Evolutionary conservation across 1,140 invertebrate species (phyloP), one percentile per base, ranked within the genome.

Genomic region (Sarcophaga bullata): DNA sequence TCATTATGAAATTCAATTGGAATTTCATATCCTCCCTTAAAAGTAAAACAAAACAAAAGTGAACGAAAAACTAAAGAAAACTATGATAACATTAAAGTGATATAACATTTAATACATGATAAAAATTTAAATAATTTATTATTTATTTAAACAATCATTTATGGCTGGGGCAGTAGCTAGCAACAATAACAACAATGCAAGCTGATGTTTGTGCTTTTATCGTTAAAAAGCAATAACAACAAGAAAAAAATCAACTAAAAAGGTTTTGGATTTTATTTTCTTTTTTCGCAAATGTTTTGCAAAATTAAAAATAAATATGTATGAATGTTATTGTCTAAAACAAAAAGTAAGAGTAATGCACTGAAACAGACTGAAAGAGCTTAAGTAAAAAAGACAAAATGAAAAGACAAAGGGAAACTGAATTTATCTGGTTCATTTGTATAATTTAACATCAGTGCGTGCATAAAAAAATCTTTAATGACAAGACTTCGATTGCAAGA

Each of bases 101-200:
- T 25, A 68, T 17, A 58, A 25, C 62, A 17, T 3, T 68, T 7
- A 68, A 9, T 68, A 25, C 62, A 68, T 68, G 62, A 68, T 68
- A 68, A 68, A 68, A n/a, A 17, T 68, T 68, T 68, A 25, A 68
- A 68, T 15, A 13, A 52, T 52, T 9, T 10, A 52, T 10, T 52
- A 52, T 52, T 52, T 68, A 68, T 58, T 58, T 58, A 58, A 58
- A 58, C n/a, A 68, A 68, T 19, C 62, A 68, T 68, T 68, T 68
- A 68, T 68, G 62, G 62, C 62, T 25, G 25, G 25, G 25, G 25
- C 25, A 37, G 54, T 58, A 58, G 62, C n/a, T 68, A 19, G 62
- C 62, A 68, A 80, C 46, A 80, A 54, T 47, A 80, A 80, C 49
- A 80, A 46, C 49, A 50, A 10, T 8, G 11, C 19, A 13, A 80